phyloP scores from a whole-genome alignment of 2,797 vertebrate species.

The Propithecus perrieri region DNA sequence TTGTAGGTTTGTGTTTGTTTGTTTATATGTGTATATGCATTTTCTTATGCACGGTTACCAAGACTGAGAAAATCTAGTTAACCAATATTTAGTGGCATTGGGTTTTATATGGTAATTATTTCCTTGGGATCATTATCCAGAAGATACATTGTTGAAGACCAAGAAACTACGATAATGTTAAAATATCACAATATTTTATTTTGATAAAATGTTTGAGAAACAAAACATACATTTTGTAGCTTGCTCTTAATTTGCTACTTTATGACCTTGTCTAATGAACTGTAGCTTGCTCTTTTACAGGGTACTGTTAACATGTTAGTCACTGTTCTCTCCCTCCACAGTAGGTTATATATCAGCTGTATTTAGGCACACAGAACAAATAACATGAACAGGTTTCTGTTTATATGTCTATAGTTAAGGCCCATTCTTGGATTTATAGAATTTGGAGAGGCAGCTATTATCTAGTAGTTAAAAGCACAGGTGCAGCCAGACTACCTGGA shows the following conservation, averaged over 20 bases:
- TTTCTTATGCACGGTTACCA: not conserved
- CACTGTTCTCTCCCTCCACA: not conserved
- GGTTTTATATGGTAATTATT: slow-evolving; percentile 21
- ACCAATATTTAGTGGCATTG: not conserved
- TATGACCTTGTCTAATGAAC: slow-evolving; percentile 44
- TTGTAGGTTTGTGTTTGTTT: slow-evolving; percentile 14
- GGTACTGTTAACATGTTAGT: not conserved
- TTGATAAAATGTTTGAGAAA: slow-evolving; percentile 59
- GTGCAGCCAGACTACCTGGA: not conserved
- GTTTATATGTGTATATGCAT: not conserved
- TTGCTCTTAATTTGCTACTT: slow-evolving; percentile 49
- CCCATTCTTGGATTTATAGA: not conserved
- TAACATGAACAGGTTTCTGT: not conserved
- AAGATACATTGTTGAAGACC: slow-evolving; percentile 17
- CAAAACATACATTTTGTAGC: slow-evolving; percentile 60
- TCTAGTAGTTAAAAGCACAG: not conserved
- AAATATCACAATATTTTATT: slow-evolving; percentile 11
- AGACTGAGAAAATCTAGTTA: not conserved
- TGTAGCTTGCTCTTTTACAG: slow-evolving; percentile 2
- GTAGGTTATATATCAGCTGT: not conserved
- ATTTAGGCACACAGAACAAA: not conserved
- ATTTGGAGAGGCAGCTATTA: not conserved
- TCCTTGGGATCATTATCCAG: slow-evolving; percentile 32
- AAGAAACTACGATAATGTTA: slow-evolving; percentile 36
- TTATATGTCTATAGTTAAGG: not conserved